These are phyloP conservation scores for Petromus typicus DNA, from an alignment of 2,113 vertebrate genomes.

Conservation along the genomic window DNA sequence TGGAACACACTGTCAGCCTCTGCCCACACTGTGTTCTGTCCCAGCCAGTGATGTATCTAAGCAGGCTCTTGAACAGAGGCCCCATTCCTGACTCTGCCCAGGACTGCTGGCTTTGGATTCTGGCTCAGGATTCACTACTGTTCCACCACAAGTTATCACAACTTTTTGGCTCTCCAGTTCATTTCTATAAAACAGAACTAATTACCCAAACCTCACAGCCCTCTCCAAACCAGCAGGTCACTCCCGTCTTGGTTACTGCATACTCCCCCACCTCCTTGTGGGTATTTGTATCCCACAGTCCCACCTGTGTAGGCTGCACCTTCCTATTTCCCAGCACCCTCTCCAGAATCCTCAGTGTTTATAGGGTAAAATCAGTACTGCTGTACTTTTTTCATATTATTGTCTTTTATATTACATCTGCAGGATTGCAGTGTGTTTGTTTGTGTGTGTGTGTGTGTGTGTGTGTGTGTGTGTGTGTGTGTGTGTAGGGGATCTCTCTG, in stretches of 20 bases:
- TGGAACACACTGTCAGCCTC: neutral
- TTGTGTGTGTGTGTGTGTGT: neutral
- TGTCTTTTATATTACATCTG: neutral
- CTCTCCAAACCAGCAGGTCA: neutral
- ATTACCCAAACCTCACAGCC: rapidly evolving
- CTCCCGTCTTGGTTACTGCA: neutral
- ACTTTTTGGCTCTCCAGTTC: neutral
- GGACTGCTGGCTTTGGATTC: neutral
- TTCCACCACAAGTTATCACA: neutral
- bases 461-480: no score
- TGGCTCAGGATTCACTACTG: neutral
- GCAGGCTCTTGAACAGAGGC: neutral
- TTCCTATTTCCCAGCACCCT: neutral
- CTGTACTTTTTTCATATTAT: neutral
- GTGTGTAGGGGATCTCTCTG: neutral
- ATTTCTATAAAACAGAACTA: neutral
- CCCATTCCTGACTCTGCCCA: neutral
- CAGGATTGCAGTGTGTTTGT: neutral
- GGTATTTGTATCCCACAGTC: no score
- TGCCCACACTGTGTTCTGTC: neutral
- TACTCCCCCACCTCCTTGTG: neutral
- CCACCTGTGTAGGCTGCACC: neutral
- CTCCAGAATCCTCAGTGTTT: neutral
- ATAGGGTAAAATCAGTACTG: neutral
- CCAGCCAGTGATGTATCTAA: neutral